phyloP scores from a whole-genome alignment of 2,113 vertebrate genomes.

The Ochotona princeps region DNA sequence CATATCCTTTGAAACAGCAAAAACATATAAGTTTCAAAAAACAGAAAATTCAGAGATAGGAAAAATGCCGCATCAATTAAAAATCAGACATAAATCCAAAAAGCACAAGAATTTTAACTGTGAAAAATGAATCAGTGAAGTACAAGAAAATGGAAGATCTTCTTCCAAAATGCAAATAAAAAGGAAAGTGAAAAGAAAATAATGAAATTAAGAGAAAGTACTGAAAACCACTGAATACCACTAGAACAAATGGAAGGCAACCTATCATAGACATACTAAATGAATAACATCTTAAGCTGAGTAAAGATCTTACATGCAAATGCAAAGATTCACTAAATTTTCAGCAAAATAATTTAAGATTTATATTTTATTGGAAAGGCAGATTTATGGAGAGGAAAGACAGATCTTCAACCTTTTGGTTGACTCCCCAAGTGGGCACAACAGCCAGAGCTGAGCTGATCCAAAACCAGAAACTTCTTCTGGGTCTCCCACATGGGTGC shows the following conservation, averaged over 20 bases:
- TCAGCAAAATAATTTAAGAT: constrained; percentile 23
- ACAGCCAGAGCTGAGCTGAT: no score
- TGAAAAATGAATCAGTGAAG: background rate
- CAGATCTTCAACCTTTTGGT: no score
- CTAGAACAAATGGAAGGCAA: constrained; percentile 15
- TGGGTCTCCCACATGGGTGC: no score
- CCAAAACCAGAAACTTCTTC: no score
- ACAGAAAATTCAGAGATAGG: background rate
- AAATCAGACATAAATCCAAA: constrained; percentile 49
- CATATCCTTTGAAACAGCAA: constrained; percentile 1
- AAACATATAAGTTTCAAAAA: background rate
- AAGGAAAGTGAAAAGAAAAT: constrained; percentile 17
- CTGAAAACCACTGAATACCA: background rate
- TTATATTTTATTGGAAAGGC: no score
- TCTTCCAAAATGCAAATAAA: constrained; percentile 5
- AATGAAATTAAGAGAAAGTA: background rate
- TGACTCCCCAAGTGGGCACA: no score
- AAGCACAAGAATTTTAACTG: constrained; percentile 17
- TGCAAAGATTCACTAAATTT: constrained; percentile 46
- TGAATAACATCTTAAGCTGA: constrained; percentile 14
- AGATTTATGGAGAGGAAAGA: no score
- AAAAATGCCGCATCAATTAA: constrained; percentile 39
- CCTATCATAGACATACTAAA: constrained; percentile 15
- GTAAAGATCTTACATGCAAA: constrained; percentile 18
- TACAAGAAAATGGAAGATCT: background rate